These are phyloP conservation scores for Rhabdornis inornatus DNA, from an alignment of 2,113 vertebrate species.

Conservation along the genomic window DNA sequence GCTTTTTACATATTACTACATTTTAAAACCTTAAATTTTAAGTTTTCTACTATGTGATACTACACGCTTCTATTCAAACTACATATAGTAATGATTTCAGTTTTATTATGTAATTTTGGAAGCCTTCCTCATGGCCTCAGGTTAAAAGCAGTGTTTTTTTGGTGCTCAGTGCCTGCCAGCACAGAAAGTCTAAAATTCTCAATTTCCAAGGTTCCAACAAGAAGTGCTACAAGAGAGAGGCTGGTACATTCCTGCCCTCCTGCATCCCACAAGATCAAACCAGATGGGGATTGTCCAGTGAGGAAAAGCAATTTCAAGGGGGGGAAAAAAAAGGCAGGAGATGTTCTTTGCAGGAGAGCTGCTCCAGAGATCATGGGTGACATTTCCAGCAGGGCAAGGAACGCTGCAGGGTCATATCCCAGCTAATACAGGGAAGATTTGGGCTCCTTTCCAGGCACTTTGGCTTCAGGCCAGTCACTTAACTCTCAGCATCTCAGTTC, in stretches of 20 bases:
- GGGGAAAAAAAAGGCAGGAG: neutral
- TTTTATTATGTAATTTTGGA: too few relatives aligned
- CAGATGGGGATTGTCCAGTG: neutral
- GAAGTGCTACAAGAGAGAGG: neutral
- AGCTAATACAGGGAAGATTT: neutral
- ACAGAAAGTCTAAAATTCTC: too few relatives aligned
- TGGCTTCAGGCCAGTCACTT: conserved; percentile 3
- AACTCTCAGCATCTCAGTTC: neutral
- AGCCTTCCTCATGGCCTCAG: too few relatives aligned
- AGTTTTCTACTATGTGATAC: too few relatives aligned
- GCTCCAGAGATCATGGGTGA: neutral
- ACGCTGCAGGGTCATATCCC: neutral
- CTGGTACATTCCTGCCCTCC: rapidly evolving
- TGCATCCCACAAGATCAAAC: neutral
- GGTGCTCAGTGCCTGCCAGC: too few relatives aligned
- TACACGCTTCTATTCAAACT: too few relatives aligned
- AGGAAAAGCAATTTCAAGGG: neutral
- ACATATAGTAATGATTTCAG: too few relatives aligned
- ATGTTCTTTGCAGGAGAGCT: neutral
- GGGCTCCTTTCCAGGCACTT: neutral
- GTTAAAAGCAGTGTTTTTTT: too few relatives aligned
- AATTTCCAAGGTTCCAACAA: too few relatives aligned
- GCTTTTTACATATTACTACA: too few relatives aligned
- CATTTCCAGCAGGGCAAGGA: conserved; percentile 31
- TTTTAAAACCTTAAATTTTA: too few relatives aligned